phyloP scores from a whole-genome alignment of 2,797 vertebrate genomes.

The Clarias fuscus region DNA sequence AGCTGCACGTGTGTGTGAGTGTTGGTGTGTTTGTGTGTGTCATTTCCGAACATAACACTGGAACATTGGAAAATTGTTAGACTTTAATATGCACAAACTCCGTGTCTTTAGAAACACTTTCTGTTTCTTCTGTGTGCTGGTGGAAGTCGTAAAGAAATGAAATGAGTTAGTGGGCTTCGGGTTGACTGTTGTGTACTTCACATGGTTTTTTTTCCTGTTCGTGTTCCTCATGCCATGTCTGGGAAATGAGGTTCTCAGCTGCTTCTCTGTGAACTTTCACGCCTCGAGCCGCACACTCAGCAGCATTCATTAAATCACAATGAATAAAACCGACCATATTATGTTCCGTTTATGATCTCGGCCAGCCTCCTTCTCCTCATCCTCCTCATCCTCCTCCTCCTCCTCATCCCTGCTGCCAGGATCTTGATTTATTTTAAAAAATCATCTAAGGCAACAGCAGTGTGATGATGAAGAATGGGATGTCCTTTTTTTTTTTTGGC shows the following conservation, averaged over 20 bases:
- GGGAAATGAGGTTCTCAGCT: constrained; percentile 15
- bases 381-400: not conserved
- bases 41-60: constrained; percentile 14
- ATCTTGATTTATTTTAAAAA: constrained; percentile 27
- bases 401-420: not conserved
- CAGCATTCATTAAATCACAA: constrained; percentile 25
- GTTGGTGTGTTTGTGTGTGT: constrained; percentile 9
- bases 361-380: not conserved
- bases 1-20: not conserved
- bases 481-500: constrained; percentile 25
- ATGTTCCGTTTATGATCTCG: constrained; percentile 35
- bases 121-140: not conserved
- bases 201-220: not conserved
- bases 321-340: constrained; percentile 23
- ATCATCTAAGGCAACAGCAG: constrained; percentile 10
- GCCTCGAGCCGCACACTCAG: constrained; percentile 28
- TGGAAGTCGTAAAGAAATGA: constrained; percentile 25
- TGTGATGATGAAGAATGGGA: constrained; percentile 26
- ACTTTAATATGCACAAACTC: not conserved
- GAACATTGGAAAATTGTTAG: not conserved
- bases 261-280: constrained; percentile 26
- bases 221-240: not conserved
- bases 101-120: not conserved
- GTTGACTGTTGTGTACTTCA: not conserved
- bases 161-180: constrained; percentile 3